phyloP scores from a whole-genome alignment of 1,140 invertebrate species.

The Leptestheria dahalacensis region DNA sequence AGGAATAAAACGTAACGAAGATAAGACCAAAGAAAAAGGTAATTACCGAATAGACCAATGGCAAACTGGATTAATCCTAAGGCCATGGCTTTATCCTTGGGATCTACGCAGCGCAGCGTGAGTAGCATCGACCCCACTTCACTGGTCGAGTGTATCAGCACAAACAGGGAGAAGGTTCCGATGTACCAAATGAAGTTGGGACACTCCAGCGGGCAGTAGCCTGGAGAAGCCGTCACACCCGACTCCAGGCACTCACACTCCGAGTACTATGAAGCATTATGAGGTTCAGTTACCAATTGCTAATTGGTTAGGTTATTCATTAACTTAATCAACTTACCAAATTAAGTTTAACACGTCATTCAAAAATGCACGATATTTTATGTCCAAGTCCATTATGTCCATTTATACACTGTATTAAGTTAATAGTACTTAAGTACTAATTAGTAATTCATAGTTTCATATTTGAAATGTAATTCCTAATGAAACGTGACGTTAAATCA shows the following conservation, averaged over 20 bases:
- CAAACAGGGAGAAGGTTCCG: slow-evolving; percentile 67
- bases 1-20: slow-evolving; percentile 2
- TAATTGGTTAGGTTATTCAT: background rate
- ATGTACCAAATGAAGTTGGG: slow-evolving; percentile 66
- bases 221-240: slow-evolving; percentile 36
- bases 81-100: slow-evolving; percentile 84
- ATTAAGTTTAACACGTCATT: no score
- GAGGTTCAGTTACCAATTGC: background rate
- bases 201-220: slow-evolving; percentile 63
- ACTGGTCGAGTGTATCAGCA: slow-evolving; percentile 79
- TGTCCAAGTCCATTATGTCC: no score
- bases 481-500: no score
- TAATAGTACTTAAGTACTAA: no score
- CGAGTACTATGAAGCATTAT: slow-evolving; percentile 38
- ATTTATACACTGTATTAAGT: no score
- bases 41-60: slow-evolving; percentile 71
- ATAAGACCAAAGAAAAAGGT: background rate
- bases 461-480: no score
- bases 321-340: background rate
- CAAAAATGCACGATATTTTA: no score
- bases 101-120: slow-evolving; percentile 78
- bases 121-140: slow-evolving; percentile 82
- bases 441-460: no score
- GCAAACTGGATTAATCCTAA: slow-evolving; percentile 84
- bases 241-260: slow-evolving; percentile 53